phyloP scores from a whole-genome alignment of 2,797 vertebrate genomes.

The Avahi laniger region DNA sequence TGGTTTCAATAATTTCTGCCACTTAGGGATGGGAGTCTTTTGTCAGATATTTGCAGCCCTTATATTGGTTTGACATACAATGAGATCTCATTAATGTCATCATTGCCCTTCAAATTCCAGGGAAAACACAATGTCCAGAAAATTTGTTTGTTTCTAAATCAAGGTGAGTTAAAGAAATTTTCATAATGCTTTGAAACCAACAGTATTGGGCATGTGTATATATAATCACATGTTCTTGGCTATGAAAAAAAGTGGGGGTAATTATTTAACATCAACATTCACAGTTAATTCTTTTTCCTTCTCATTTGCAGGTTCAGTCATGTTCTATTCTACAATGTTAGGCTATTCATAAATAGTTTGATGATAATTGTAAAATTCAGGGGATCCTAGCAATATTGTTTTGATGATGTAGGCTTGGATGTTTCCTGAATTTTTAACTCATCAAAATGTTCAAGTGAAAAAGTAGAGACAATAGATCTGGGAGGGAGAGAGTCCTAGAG shows the following conservation, averaged over 20 bases:
- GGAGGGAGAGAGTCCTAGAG: background rate
- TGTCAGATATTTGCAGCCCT: conserved; percentile 61
- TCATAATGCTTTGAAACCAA: background rate
- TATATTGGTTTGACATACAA: conserved; percentile 52
- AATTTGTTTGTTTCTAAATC: conserved; percentile 57
- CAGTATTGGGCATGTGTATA: background rate
- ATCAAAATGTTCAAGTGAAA: background rate
- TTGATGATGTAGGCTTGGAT: background rate
- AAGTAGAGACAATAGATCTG: background rate
- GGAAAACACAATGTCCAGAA: background rate
- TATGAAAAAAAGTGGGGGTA: background rate
- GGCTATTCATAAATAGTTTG: background rate
- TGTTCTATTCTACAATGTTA: background rate
- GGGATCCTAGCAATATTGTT: background rate
- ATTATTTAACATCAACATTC: background rate
- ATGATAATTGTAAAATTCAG: background rate
- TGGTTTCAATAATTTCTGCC: conserved; percentile 66
- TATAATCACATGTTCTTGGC: background rate
- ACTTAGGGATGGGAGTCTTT: conserved; percentile 31
- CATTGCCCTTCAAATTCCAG: background rate
- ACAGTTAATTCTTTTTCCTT: background rate
- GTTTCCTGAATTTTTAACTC: background rate
- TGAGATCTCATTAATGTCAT: conserved; percentile 42
- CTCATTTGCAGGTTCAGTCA: background rate
- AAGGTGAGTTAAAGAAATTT: conserved; percentile 58